phyloP scores from a whole-genome alignment of 1,140 invertebrate genomes.

The Eupristina koningsbergeri region DNA sequence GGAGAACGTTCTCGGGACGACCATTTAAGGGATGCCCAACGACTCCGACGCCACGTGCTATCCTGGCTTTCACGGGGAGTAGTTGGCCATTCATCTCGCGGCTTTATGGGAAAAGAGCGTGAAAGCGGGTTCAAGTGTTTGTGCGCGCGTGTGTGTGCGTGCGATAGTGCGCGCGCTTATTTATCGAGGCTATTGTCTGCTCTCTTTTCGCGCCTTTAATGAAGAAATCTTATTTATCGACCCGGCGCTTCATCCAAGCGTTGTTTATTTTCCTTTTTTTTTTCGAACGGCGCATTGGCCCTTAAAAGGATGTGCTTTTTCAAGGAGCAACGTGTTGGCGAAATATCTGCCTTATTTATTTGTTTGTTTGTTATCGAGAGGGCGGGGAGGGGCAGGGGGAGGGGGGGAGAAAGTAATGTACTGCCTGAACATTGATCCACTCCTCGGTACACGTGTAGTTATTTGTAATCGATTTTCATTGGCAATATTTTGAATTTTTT shows the following conservation, averaged over 20 bases:
- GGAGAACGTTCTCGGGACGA: not conserved
- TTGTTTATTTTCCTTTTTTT: not conserved
- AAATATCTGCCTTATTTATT: not conserved
- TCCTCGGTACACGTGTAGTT: not conserved
- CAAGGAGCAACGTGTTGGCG: too few relatives aligned
- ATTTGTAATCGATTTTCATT: not conserved
- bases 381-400: not conserved
- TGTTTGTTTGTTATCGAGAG: not conserved
- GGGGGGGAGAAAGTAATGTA: not conserved
- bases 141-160: not conserved
- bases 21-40: conserved; percentile 39
- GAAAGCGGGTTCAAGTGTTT: not conserved
- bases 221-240: conserved; percentile 9
- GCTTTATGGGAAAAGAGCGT: conserved; percentile 2
- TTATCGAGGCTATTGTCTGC: not conserved
- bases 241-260: not conserved
- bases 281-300: not conserved
- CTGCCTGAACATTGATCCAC: not conserved
- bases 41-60: too few relatives aligned
- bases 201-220: not conserved
- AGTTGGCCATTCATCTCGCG: conserved; percentile 25
- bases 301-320: not conserved
- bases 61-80: not conserved
- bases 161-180: not conserved
- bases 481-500: not conserved